A percentile compares a stretch with the other conserved stretches of the same genome.
These are phyloP conservation scores for Odontophorus gujanensis DNA, from an alignment of 2,113 vertebrate species.

Conservation along the genomic window DNA sequence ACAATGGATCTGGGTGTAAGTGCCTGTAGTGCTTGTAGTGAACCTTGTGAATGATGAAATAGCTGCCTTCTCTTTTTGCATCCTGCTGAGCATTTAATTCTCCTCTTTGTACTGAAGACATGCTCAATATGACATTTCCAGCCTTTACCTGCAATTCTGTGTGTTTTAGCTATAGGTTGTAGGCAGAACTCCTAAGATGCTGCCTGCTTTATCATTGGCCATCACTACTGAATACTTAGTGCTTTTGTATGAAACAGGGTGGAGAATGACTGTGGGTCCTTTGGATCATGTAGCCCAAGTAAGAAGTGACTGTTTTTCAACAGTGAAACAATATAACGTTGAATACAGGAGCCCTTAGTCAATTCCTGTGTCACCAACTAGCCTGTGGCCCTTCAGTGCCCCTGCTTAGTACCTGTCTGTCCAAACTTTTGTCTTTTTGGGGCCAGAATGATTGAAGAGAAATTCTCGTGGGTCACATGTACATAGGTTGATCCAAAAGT, in stretches of 20 bases:
- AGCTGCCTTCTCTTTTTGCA: not conserved
- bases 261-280: not conserved
- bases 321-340: not conserved
- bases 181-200: not conserved
- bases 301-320: not conserved
- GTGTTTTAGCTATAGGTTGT: not conserved
- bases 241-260: not conserved
- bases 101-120: not conserved
- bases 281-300: not conserved
- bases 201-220: fast-evolving
- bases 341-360: not conserved
- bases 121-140: not conserved
- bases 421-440: no score
- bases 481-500: no score
- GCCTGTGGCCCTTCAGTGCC: not conserved
- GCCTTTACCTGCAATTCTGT: not conserved
- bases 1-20: not conserved
- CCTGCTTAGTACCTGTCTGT: not conserved
- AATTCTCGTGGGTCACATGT: no score
- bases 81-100: not conserved
- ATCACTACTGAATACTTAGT: not conserved
- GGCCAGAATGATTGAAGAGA: no score
- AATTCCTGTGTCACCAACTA: not conserved
- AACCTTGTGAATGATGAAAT: not conserved
- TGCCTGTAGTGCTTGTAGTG: not conserved